Percentiles rank a stretch among this genome's conserved stretches.
Evolutionary conservation across 1,140 invertebrate genomes (phyloP).

Genomic region (Drosophila arizonae): DNA sequence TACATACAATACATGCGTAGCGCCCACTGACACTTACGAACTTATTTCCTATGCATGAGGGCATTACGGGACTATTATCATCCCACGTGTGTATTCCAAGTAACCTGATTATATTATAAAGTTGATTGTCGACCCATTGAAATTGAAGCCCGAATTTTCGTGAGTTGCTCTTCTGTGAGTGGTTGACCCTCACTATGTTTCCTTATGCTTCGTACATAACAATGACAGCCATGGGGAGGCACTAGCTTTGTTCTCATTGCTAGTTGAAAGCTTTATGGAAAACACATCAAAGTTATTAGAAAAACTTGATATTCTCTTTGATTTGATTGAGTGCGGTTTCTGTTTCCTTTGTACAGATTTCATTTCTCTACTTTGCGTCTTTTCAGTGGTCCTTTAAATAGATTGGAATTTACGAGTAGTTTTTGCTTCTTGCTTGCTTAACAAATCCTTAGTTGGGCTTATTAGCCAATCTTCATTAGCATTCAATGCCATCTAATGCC

Average conservation of each 20-base stretch:
- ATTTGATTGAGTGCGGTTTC: too few relatives aligned
- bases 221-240: slow-evolving; percentile 47
- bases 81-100: not conserved
- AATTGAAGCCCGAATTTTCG: slow-evolving; percentile 38
- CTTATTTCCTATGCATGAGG: slow-evolving; percentile 27
- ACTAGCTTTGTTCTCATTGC: slow-evolving; percentile 46
- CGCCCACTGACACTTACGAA: not conserved
- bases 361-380: too few relatives aligned
- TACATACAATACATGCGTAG: too few relatives aligned
- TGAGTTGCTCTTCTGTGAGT: slow-evolving; percentile 2
- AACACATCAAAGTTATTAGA: not conserved
- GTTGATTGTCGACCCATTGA: too few relatives aligned
- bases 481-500: slow-evolving; percentile 22
- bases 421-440: not conserved
- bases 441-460: slow-evolving; percentile 38
- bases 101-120: too few relatives aligned
- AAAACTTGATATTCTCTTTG: too few relatives aligned
- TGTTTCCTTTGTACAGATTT: too few relatives aligned
- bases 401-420: too few relatives aligned
- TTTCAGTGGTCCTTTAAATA: too few relatives aligned
- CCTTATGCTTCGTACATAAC: slow-evolving; percentile 51
- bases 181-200: slow-evolving; percentile 52
- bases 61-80: slow-evolving; percentile 48
- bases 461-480: not conserved
- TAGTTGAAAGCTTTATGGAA: slow-evolving; percentile 38